Base-by-base conservation (phyloP, 1,140 invertebrate species). In the Saccostrea echinata region DNA sequence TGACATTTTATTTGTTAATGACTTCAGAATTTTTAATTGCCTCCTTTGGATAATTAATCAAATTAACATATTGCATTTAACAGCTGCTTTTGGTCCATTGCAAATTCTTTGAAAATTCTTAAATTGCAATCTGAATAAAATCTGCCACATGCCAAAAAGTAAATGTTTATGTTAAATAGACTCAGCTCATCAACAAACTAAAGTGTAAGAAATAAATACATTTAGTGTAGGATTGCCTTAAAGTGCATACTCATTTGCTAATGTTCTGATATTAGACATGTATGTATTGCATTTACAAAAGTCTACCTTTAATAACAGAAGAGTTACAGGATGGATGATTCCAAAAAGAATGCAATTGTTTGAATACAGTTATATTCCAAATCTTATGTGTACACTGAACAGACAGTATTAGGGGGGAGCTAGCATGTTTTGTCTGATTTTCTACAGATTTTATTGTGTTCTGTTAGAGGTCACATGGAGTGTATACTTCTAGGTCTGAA, bases 401-500 rank as follows among this genome's bases (percentile, higher is more conserved):
- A 61, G 55, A 61, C 55, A 61, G n/a, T 21, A 61, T 61, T n/a
- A n/a, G 55, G 18, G 55, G 18, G 55, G 18, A 8, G 21, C 0
- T 3, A n/a, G 16, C 18, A 30, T 30, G 27, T 27, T 35, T 27
- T 76, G 68, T 76, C 30, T 27, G 30, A 30, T 76, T 11, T 27
- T 30, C 27, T 27, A 76, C 68, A 76, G 24, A 76, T 35, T 30
- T 27, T 76, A 76, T 76, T 76, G 68, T 76, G 68, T 76, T 76
- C 27, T 12, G 13, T 9, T 33, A 13, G 30, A 76, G 68, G 68
- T 30, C 30, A 33, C 30, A 13, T 61, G 6, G 1, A n/a, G 13
- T 61, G 18, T 61, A 21, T 16, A 21, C 16, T 18, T 18, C 21
- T 21, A 18, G n/a, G 55, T 61, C 16, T n/a, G 16, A 21, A 61